phyloP scores from a whole-genome alignment of 2,888 invertebrate genomes.

The Unio pictorum region DNA sequence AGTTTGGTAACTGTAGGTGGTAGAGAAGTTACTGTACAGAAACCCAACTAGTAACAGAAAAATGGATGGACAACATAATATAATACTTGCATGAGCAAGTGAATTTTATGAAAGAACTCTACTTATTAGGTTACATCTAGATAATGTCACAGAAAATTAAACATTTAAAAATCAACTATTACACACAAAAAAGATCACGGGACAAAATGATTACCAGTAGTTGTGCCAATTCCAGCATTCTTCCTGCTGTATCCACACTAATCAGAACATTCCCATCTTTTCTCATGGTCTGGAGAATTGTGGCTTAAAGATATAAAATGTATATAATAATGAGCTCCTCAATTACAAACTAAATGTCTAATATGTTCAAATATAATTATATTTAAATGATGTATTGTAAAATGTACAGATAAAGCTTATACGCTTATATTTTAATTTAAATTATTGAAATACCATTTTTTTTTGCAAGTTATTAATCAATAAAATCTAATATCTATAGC shows the following conservation, averaged over 20 bases:
- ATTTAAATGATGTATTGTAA: too few species aligned
- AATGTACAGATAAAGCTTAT: too few species aligned
- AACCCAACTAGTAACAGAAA: too few species aligned
- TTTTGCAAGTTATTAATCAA: background rate
- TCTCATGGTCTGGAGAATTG: slow-evolving; percentile 92
- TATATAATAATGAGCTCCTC: too few species aligned
- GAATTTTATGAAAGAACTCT: too few species aligned
- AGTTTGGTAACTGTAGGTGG: too few species aligned
- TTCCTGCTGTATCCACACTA: slow-evolving; percentile 96
- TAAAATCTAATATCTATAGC: background rate
- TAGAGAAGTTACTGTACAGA: too few species aligned
- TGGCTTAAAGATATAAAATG: slow-evolving; percentile 78
- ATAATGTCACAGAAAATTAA: too few species aligned
- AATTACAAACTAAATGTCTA: too few species aligned
- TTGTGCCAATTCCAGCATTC: slow-evolving; percentile 95
- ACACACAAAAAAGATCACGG: background rate
- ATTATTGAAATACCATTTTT: background rate
- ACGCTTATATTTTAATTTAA: background rate
- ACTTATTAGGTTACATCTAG: too few species aligned
- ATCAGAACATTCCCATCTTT: slow-evolving; percentile 96
- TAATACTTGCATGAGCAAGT: too few species aligned
- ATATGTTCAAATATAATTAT: background rate
- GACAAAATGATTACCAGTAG: slow-evolving; percentile 78
- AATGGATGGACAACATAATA: too few species aligned
- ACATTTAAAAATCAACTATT: background rate